Evolutionary conservation across 2,888 invertebrate species (phyloP).

Genomic region (Opisthograptis luteolata): DNA sequence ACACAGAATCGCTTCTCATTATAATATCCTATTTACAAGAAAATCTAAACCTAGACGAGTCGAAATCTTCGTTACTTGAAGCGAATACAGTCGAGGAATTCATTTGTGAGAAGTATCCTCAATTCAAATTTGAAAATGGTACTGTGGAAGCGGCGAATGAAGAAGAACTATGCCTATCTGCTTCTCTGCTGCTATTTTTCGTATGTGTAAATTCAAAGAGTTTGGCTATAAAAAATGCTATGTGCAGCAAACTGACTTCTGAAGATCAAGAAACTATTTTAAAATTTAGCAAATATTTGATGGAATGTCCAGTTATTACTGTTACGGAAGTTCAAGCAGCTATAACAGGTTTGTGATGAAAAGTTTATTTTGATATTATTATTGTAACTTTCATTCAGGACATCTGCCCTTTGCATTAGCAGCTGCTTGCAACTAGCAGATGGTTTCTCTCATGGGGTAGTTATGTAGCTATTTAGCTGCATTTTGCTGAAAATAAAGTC

Average conservation of each 20-base stretch:
- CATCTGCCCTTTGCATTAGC: conserved; percentile 23
- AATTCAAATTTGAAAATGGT: conserved; percentile 71
- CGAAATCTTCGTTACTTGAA: conserved; percentile 69
- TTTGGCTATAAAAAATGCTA: conserved; percentile 79
- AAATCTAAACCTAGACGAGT: conserved; percentile 70
- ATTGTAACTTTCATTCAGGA: conserved; percentile 18
- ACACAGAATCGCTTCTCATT: conserved; percentile 57
- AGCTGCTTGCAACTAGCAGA: conserved; percentile 29
- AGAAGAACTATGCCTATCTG: conserved; percentile 67
- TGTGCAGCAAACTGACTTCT: conserved; percentile 79
- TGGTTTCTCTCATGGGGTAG: conserved; percentile 20
- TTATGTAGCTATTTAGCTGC: too few relatives aligned
- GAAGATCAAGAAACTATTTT: conserved; percentile 82
- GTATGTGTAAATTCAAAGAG: conserved; percentile 82
- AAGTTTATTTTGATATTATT: conserved; percentile 1
- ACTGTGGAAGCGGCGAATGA: conserved; percentile 54
- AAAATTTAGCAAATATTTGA: conserved; percentile 79
- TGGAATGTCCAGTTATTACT: conserved; percentile 72
- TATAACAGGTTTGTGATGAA: conserved; percentile 58
- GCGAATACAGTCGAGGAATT: conserved; percentile 71
- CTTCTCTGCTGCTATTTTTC: conserved; percentile 80
- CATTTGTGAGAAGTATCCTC: conserved; percentile 77
- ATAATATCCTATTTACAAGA: conserved; percentile 71
- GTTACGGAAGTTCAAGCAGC: conserved; percentile 68
- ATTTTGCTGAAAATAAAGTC: neutral